Base-by-base conservation (phyloP, 2,888 invertebrate genomes). In the Neoaliturus tenellus region DNA sequence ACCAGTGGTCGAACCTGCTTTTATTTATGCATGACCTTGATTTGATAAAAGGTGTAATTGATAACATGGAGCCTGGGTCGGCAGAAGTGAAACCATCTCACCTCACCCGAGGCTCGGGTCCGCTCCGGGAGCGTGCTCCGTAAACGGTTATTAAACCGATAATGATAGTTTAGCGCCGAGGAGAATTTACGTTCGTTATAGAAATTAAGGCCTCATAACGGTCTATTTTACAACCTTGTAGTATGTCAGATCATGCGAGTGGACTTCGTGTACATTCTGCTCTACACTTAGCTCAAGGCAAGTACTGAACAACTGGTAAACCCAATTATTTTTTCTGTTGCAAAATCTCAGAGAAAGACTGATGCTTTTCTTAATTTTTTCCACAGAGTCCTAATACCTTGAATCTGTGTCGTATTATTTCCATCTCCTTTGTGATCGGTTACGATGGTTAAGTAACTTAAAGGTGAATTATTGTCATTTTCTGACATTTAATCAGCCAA, bases 1-100 rank as follows among this genome's bases (percentile, higher is more conserved):
- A 17, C 25, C 62, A 1, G 62, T 23, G 55, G 55, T 55, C 55
- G 23, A 55, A 23, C 55, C 55, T 55, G 55, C 3, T 55, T 6
- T 55, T 55, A 14, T 31, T 31, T 62, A 31, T 62, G 31, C 62
- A 28, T 62, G 62, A 62, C 62, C 62, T 62, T 62, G 62, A 62
- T 62, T 28, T 17, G 62, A 62, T 62, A 62, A 62, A 31, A 62
- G 62, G 28, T 28, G 62, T 62, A 62, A 28, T 62, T 62, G 62
- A 62, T 62, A 62, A 28, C 48, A 48, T 14, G 62, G 31, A 31
- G 62, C 62, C 28, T 31, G 17, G 31, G 62, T 62, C 62, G 28
- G 28, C 28, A 23, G n/a, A 62, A 62, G 62, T 62, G 62, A 62
- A 62, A 62, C 20, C 55, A 10, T n/a, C 23, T 20, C 44, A 39